Conservation (phyloP, 2,888 invertebrate species). For the Chymomyza procnemis region DNA sequence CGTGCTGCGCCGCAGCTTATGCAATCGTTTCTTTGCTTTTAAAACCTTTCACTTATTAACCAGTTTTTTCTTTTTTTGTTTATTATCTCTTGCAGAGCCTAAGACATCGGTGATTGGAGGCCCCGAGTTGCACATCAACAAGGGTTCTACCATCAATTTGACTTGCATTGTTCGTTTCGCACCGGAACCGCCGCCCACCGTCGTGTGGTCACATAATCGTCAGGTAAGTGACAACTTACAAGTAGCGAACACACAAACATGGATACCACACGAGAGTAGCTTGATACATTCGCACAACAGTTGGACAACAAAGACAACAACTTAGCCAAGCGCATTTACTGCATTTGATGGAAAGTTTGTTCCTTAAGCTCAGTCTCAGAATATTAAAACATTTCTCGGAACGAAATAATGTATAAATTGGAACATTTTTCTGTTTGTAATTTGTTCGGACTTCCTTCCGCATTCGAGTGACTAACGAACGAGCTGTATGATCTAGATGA, state of each 20-base stretch:
- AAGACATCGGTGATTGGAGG: constrained; percentile 90
- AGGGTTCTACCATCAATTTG: constrained; percentile 92
- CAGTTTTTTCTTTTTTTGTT: background rate
- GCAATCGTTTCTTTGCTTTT: constrained; percentile 22
- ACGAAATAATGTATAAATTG: too few relatives aligned
- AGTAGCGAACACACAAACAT: background rate
- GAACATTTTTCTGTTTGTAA: too few relatives aligned
- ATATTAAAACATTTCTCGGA: too few relatives aligned
- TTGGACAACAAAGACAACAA: too few relatives aligned
- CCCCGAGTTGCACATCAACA: constrained; percentile 90
- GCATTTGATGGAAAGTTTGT: too few relatives aligned
- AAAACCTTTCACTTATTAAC: background rate
- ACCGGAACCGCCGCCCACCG: constrained; percentile 90
- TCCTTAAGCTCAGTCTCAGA: too few relatives aligned
- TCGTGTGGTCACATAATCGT: constrained; percentile 90
- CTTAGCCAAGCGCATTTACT: too few relatives aligned
- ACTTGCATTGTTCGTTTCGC: constrained; percentile 91
- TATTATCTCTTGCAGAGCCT: constrained; percentile 82
- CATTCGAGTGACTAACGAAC: too few relatives aligned
- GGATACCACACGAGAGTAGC: background rate
- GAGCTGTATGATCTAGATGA: too few relatives aligned
- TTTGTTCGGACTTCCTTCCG: too few relatives aligned
- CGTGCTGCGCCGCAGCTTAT: constrained; percentile 22
- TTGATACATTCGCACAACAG: too few relatives aligned
- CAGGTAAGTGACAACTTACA: constrained; percentile 78